Evolutionary conservation across 2,113 vertebrate species (phyloP).

Genomic region (Microcebus jonahi): DNA sequence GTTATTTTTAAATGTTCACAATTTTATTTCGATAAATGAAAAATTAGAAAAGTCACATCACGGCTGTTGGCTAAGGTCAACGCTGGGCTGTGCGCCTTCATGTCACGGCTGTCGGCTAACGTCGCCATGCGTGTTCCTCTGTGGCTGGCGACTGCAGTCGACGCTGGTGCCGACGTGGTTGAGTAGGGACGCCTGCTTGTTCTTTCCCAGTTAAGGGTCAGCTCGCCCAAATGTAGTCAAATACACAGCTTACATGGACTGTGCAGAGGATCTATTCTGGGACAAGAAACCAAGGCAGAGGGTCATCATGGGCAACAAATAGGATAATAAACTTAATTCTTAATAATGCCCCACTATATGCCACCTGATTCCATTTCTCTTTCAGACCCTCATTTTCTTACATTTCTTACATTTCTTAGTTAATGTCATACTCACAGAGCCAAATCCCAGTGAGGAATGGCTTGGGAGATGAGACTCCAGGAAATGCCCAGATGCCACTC

Average conservation of each 20-base stretch:
- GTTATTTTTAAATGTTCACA: no score
- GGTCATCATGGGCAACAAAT: constrained; percentile 32
- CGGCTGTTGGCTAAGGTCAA: no score
- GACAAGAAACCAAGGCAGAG: constrained; percentile 5
- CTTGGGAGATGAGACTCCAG: background rate
- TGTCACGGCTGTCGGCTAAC: no score
- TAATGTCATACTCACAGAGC: background rate
- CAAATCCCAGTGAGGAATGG: background rate
- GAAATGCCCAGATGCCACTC: background rate
- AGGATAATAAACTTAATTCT: background rate
- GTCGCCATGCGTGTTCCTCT: no score
- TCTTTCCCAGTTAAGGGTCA: constrained; percentile 33
- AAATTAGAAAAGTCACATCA: no score
- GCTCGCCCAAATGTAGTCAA: background rate
- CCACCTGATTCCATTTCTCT: background rate
- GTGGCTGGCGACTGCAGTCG: no score
- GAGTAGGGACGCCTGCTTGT: background rate
- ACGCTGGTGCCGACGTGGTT: no score
- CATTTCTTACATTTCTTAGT: constrained; percentile 55
- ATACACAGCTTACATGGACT: background rate
- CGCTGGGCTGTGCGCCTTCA: no score
- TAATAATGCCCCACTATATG: background rate
- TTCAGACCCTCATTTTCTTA: constrained; percentile 25
- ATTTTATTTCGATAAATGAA: no score
- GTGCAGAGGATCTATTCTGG: background rate